Evolutionary conservation across 2,888 invertebrate genomes (phyloP), one percentile per base, ranked within the genome.

Genomic region (Apamea monoglypha): DNA sequence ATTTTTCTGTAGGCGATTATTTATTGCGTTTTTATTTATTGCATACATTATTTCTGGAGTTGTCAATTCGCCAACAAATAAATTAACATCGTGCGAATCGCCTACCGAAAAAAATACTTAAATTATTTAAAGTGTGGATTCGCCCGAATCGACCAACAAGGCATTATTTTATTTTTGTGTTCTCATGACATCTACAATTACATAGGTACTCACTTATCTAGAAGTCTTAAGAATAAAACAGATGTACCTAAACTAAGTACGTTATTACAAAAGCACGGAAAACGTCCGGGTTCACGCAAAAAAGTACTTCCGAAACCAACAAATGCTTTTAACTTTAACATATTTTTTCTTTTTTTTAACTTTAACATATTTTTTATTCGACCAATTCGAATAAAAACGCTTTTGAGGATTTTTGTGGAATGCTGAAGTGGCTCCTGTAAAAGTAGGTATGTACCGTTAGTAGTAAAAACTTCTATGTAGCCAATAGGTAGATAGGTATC

Each of bases 291-390:
- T 68, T 74, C 18, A 72, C n/a, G 29, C 29, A 40, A 5, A 66
- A 32, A 53, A 12, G 40, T 40, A 73, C 78, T 80, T 87, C 87
- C 89, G 87, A 81, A 87, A 87, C 87, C 75, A 78, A 80, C 50
- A 76, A 87, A 89, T 56, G 87, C 84, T 87, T 87, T 87, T 89
- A 87, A 80, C 84, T 83, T 70, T 4, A 61, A 78, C 71, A 56
- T 56, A 56, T 21, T 53, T 53, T 56, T 56, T 25, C 1, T 56
- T 56, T 56, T 25, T 56, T 56, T 56, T 25, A 56, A 56, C 56
- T 56, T n/a, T n/a, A n/a, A 56, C 56, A 3, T 14, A n/a, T 56
- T 56, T 56, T 56, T 56, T 56, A 56, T 56, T 56, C 4, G 56
- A 56, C 10, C 25, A 56, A 25, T 25, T 25, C 10, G n/a, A 56